Evolutionary conservation across 1,140 invertebrate species (phyloP), one percentile per base, ranked within the genome.

Genomic region (Cherax quadricarinatus): DNA sequence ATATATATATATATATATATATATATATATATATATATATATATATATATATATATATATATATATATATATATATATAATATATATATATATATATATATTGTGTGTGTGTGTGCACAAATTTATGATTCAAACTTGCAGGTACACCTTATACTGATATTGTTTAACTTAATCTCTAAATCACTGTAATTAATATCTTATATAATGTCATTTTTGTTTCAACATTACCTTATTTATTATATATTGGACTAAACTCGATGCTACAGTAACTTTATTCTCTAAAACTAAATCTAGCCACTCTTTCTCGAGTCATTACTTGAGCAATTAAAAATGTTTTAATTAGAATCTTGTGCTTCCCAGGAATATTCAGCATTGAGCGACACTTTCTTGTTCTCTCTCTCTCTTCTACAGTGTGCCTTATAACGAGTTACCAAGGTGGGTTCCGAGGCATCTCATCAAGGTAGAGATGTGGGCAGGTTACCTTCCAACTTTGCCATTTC

Each of bases 321-420:
- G 2, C 30, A 30, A 75, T 21, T 10, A 24, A 75, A 30, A 30
- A 70, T 10, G 6, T 75, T 4, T 30, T 75, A 30, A 30, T 30
- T n/a, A 75, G 70, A 75, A 21, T 75, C 6, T 24, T 75, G 24
- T 75, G 70, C 16, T 75, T 0, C 14, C 30, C 9, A 75, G 6
- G 18, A 70, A 9, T 75, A 75, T 9, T n/a, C 81, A 73, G 84
- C 49, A n/a, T 86, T 73, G 84, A 80, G 78, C 90, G 78, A 86
- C 87, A 86, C 84, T 81, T 60, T 86, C 81, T 73, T 90, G 60
- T 83, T 90, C 81, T 91, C 86, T 91, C 83, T 91, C 86, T 91
- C 75, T 91, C 90, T 86, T 87, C 90, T 87, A 91, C 90, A 91
- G 90, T 75, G 75, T 91, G 90, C 70, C 90, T 78, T 86, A 87